A percentile compares a stretch with the other conserved stretches of the same genome.
Evolutionary conservation across 2,888 invertebrate genomes (phyloP).

Genomic region (Julus scandinavius): DNA sequence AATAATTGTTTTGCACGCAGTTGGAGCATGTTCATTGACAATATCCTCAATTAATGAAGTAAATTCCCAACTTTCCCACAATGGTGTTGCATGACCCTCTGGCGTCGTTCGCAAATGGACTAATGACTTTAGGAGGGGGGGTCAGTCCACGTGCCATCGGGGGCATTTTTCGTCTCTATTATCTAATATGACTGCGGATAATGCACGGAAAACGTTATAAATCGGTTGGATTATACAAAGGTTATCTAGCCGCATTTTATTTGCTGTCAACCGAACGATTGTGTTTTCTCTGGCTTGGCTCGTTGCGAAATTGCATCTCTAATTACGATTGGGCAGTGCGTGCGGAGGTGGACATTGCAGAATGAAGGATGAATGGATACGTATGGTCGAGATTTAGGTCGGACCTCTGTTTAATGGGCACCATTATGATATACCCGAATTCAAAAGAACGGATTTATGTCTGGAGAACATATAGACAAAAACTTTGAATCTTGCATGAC

Average conservation of each 20-base stretch:
- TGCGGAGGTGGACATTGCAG: slow-evolving; percentile 4
- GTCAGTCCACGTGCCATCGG: slow-evolving; percentile 37
- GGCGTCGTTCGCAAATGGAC: background rate
- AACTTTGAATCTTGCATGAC: too few relatives aligned
- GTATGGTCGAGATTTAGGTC: background rate
- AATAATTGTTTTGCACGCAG: slow-evolving; percentile 8
- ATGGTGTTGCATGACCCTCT: slow-evolving; percentile 21
- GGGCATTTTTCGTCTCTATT: slow-evolving; percentile 39
- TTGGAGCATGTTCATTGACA: slow-evolving; percentile 25
- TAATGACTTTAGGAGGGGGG: slow-evolving; percentile 37
- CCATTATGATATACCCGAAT: background rate
- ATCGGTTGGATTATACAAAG: slow-evolving; percentile 49
- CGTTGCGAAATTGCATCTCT: slow-evolving; percentile 48
- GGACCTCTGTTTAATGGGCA: background rate
- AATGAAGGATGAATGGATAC: background rate
- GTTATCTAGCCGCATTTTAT: slow-evolving; percentile 46
- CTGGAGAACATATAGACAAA: too few relatives aligned
- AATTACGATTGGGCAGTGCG: slow-evolving; percentile 15
- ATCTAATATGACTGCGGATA: slow-evolving; percentile 39
- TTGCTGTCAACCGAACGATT: slow-evolving; percentile 48
- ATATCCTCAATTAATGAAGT: slow-evolving; percentile 32
- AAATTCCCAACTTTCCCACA: background rate
- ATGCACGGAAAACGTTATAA: slow-evolving; percentile 47
- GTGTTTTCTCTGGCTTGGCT: slow-evolving; percentile 29
- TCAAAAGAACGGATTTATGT: too few relatives aligned